Evolutionary conservation across 1,140 invertebrate species (phyloP).

Genomic region (Pogonus chalceus): DNA sequence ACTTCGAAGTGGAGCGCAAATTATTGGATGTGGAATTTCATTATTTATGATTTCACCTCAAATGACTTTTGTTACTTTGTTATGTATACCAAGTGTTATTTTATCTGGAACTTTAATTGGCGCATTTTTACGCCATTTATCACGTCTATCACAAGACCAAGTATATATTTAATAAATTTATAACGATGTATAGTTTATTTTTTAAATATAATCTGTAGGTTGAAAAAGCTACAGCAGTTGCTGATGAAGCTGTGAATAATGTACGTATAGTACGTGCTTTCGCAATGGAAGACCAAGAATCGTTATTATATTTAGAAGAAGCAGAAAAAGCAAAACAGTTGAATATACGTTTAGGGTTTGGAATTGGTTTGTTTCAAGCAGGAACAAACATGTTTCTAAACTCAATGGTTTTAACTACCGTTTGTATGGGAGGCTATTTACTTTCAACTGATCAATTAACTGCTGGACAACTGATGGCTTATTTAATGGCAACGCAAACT

Average conservation of each 20-base stretch:
- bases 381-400: constrained; percentile 73
- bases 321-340: constrained; percentile 57
- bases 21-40: constrained; percentile 67
- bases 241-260: constrained; percentile 87
- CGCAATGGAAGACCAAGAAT: constrained; percentile 81
- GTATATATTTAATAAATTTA: constrained; percentile 31
- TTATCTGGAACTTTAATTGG: constrained; percentile 66
- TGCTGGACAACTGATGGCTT: constrained; percentile 88
- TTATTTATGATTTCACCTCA: constrained; percentile 77
- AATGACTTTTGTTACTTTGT: constrained; percentile 69
- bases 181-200: neutral
- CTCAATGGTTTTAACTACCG: constrained; percentile 76
- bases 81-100: constrained; percentile 76
- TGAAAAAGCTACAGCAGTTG: constrained; percentile 74
- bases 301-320: constrained; percentile 63
- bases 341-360: constrained; percentile 73
- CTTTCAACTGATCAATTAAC: constrained; percentile 70
- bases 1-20: constrained; percentile 71
- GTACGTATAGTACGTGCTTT: constrained; percentile 86
- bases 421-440: constrained; percentile 80
- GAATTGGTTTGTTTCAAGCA: constrained; percentile 82
- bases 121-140: constrained; percentile 57
- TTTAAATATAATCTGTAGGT: constrained; percentile 39
- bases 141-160: constrained; percentile 67
- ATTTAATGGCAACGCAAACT: constrained; percentile 88